These are phyloP conservation scores for Xanthorhoe spadicearia DNA, from an alignment of 2,888 invertebrate species.

Conservation along the genomic window DNA sequence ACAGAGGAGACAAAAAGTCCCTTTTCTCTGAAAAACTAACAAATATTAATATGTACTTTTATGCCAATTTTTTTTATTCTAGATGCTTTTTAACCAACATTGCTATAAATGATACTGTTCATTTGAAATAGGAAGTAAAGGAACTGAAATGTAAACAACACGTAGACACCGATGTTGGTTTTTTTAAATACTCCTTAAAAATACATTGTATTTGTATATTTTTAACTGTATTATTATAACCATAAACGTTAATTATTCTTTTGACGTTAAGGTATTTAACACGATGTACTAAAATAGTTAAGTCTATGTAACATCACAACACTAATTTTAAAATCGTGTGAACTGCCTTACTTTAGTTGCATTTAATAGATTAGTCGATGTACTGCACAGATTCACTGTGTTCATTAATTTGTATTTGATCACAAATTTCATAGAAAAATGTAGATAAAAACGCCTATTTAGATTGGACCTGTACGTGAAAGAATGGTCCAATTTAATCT, in stretches of 20 bases:
- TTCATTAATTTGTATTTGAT: constrained; percentile 51
- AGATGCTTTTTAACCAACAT: no score
- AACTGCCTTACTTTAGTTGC: constrained; percentile 55
- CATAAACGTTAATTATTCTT: constrained; percentile 1
- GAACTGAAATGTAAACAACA: constrained; percentile 29
- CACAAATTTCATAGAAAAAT: neutral
- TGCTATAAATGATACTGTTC: no score
- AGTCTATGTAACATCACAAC: neutral
- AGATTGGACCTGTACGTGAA: no score
- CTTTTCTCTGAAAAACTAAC: neutral
- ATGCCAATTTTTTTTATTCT: no score
- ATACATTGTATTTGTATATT: neutral
- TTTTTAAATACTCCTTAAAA: constrained; percentile 59
- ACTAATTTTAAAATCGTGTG: constrained; percentile 31
- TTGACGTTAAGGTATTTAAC: constrained; percentile 3
- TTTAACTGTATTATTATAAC: constrained; percentile 1
- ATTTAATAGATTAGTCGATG: constrained; percentile 62
- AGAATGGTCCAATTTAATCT: neutral
- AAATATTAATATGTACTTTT: no score
- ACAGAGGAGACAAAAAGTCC: no score
- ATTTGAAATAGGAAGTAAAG: neutral
- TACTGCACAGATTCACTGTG: constrained; percentile 68
- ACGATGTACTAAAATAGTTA: neutral
- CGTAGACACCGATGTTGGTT: constrained; percentile 21
- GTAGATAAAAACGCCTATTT: neutral